These are phyloP conservation scores for Platygyra sinensis DNA, from an alignment of 64 coral and sea anemone species.

Conservation along the genomic window DNA sequence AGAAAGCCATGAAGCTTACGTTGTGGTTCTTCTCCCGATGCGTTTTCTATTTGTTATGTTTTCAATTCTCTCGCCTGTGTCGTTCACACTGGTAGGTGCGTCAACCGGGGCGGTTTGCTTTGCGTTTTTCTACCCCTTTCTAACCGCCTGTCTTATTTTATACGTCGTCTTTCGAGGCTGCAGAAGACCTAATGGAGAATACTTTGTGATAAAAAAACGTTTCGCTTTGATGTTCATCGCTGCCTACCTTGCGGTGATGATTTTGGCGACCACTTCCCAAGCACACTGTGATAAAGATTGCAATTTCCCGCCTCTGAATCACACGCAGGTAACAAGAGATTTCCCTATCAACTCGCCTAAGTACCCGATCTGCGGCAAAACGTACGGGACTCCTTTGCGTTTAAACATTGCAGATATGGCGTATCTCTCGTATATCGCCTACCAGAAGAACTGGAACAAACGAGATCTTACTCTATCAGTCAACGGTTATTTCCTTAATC, in stretches of 20 bases:
- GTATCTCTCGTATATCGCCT: conserved; percentile 50
- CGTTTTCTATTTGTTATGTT: conserved; percentile 12
- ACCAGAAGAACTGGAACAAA: conserved; percentile 37
- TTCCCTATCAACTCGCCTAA: background rate
- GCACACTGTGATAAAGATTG: background rate
- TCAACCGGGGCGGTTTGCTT: conserved; percentile 51
- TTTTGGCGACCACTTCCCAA: background rate
- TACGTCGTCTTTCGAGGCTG: conserved; percentile 47
- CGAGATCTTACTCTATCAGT: background rate
- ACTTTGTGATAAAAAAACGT: conserved; percentile 61
- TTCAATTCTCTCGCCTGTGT: conserved; percentile 54
- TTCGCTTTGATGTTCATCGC: conserved; percentile 48
- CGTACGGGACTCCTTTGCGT: conserved; percentile 33
- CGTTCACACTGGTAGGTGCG: conserved; percentile 35
- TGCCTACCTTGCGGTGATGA: conserved; percentile 16
- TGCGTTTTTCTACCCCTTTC: conserved; percentile 67
- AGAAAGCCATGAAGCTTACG: conserved; percentile 4
- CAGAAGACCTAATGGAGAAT: conserved; percentile 43
- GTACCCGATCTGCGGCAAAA: conserved; percentile 67
- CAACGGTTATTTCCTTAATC: conserved; percentile 50
- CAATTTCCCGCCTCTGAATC: conserved; percentile 4
- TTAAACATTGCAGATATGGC: conserved; percentile 67
- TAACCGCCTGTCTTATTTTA: conserved; percentile 38
- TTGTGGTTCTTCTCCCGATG: background rate
- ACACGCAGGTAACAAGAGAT: background rate